Conservation (phyloP, 2,113 vertebrate genomes). For the Sylvicapra grimmia region DNA sequence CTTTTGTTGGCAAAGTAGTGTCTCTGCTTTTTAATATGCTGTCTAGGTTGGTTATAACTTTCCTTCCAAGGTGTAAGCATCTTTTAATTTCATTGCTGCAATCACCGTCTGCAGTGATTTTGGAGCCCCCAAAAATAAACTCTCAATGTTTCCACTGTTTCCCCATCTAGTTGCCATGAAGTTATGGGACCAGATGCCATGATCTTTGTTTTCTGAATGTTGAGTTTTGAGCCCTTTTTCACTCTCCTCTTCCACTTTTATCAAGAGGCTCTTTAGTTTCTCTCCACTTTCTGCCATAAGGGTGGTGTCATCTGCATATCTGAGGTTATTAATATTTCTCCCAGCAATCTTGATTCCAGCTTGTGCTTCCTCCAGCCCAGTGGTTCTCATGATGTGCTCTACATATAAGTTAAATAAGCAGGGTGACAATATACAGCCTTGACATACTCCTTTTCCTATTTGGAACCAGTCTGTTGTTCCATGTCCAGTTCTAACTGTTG, state of each 20-base stretch:
- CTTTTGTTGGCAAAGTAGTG: rapidly evolving
- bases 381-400: neutral
- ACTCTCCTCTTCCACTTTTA: neutral
- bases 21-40: neutral
- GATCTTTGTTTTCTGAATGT: neutral
- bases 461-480: neutral
- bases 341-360: neutral
- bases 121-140: neutral
- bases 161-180: neutral
- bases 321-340: neutral
- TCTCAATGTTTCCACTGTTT: neutral
- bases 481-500: neutral
- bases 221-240: neutral
- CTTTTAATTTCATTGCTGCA: neutral
- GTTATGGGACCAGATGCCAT: neutral
- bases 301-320: neutral
- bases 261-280: neutral
- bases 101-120: neutral
- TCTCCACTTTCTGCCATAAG: neutral
- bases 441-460: neutral
- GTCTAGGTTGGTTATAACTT: neutral
- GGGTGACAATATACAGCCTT: neutral
- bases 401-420: neutral
- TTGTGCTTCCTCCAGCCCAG: neutral
- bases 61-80: neutral